Evolutionary conservation across 2,797 vertebrate genomes (phyloP), one percentile per base, ranked within the genome.

Genomic region (Peromyscus melanophrys): DNA sequence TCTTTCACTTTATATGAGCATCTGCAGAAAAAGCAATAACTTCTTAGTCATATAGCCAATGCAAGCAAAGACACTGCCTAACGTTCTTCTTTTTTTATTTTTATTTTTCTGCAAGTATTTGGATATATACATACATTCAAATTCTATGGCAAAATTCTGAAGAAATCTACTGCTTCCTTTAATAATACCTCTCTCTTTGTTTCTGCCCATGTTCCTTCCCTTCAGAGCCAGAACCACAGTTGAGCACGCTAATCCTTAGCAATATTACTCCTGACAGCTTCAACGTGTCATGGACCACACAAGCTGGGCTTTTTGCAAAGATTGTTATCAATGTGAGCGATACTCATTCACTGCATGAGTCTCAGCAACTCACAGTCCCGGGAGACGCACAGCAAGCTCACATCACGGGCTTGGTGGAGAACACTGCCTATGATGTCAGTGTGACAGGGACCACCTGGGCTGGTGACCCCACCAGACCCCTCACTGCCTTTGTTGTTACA

Each of bases 161-260:
- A 85, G 49, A 96, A 89, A 65, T 63, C 75, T 34, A 1, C 0
- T n/a, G 40, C 6, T 88, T 90, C 25, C 0, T 0, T 0, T 91
- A 88, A 84, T 96, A 90, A 98, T 0, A 1, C 76, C n/a, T 96
- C n/a, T 40, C n/a, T 81, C 77, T 98, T 71, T 93, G 6, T 71
- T 27, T 87, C 96, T 96, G 75, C 96, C 97, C 80, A 21, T 98
- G 95, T 98, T 98, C 99, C 98, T 99, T 97, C 98, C 98, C 98
- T 98, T 98, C 98, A 99, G 99, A 99, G 98, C 99, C 99, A 52
- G 99, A 99, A 98, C 99, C 99, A 96, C 98, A 98, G 98, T 98
- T 99, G 99, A 99, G 99, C 97, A 98, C 69, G 67, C 94, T 99
- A 98, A 97, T 99, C 93, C 98, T 99, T 98, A 98, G 99, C 93